A percentile compares a stretch with the other conserved stretches of the same genome.
These are phyloP conservation scores for Phalloptychus januarius DNA, from an alignment of 2,797 vertebrate genomes.

Conservation along the genomic window DNA sequence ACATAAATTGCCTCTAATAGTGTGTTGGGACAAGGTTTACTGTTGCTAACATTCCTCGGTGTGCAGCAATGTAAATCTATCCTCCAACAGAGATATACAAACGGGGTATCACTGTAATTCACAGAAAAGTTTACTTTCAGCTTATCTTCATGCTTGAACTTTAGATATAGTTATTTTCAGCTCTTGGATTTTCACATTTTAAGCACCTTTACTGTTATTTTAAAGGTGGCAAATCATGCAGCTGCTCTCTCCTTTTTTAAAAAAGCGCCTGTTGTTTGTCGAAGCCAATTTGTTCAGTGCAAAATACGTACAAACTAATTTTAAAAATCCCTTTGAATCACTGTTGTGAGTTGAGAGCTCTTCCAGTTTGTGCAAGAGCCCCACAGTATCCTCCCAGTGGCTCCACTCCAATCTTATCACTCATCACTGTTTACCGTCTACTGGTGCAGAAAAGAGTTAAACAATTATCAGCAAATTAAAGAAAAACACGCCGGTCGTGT, in stretches of 20 bases:
- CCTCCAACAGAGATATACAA: neutral
- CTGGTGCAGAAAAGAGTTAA: constrained; percentile 18
- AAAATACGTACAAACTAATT: neutral
- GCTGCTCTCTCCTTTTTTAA: neutral
- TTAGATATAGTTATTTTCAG: neutral
- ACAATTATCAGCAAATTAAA: constrained; percentile 43
- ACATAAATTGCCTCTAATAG: constrained; percentile 41
- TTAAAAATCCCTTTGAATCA: neutral
- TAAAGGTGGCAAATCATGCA: neutral
- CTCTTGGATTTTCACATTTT: neutral
- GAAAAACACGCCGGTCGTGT: constrained; percentile 47
- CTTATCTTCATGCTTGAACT: neutral
- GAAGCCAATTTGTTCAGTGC: neutral
- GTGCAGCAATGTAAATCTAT: constrained; percentile 3
- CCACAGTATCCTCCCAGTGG: neutral
- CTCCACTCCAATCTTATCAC: constrained; percentile 3
- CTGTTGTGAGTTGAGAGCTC: neutral
- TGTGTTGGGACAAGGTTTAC: constrained; percentile 27
- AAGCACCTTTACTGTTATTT: neutral
- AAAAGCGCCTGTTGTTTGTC: neutral
- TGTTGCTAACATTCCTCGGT: constrained; percentile 22
- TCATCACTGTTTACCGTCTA: constrained; percentile 24
- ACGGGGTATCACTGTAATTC: neutral
- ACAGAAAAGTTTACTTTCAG: neutral
- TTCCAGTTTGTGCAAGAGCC: neutral